Evolutionary conservation across 2,888 invertebrate species (phyloP).

Genomic region (Drosophila eohydei): DNA sequence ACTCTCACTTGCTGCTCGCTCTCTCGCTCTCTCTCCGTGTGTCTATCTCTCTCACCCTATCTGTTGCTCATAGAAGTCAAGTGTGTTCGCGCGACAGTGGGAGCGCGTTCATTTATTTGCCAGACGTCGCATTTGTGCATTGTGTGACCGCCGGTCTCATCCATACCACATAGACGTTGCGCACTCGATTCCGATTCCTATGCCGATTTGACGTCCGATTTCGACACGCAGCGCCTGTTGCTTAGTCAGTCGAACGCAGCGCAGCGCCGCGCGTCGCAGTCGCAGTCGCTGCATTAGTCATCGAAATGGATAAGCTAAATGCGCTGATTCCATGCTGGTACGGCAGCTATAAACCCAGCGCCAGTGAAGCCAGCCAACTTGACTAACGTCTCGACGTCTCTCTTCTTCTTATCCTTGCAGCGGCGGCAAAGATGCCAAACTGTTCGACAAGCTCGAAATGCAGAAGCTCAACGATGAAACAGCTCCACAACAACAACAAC

Average conservation of each 20-base stretch:
- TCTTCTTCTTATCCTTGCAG: conserved; percentile 37
- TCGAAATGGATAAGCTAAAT: conserved; percentile 63
- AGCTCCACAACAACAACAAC: conserved; percentile 31
- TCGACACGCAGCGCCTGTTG: conserved; percentile 25
- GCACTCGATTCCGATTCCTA: conserved; percentile 27
- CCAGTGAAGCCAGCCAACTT: neutral
- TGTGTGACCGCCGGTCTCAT: conserved; percentile 18
- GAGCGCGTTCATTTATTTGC: conserved; percentile 47
- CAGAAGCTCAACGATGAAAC: conserved; percentile 62
- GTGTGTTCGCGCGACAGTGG: conserved; percentile 4
- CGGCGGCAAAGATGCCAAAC: conserved; percentile 75
- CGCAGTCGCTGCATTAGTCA: conserved; percentile 67
- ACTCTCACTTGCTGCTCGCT: conserved; percentile 1
- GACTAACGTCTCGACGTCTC: neutral
- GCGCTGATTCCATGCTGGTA: conserved; percentile 71
- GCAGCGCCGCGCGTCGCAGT: neutral
- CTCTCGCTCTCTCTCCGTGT: neutral
- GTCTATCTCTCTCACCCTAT: neutral
- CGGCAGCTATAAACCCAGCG: neutral
- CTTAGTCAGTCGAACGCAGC: conserved; percentile 33
- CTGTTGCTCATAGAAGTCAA: neutral
- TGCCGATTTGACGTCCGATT: conserved; percentile 25
- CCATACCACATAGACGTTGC: conserved; percentile 10
- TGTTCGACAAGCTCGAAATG: conserved; percentile 69
- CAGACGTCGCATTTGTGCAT: conserved; percentile 47